Evolutionary conservation across 2,113 vertebrate genomes (phyloP).

Genomic region (Panthera tigris): DNA sequence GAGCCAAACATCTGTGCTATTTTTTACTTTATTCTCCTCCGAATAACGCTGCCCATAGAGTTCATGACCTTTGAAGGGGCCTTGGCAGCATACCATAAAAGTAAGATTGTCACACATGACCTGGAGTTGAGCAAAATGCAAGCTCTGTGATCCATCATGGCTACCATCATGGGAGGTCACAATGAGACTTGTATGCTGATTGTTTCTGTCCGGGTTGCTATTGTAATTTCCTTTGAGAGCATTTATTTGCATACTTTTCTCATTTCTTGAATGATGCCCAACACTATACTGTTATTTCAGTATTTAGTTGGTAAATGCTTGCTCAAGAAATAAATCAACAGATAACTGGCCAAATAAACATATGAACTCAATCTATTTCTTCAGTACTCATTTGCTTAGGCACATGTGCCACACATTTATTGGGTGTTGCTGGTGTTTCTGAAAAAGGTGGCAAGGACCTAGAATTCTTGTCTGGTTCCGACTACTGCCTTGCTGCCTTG

Average conservation of each 20-base stretch:
- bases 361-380: neutral
- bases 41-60: neutral
- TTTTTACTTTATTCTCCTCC: neutral
- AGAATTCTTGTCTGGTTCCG: neutral
- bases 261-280: neutral
- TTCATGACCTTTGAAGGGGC: neutral
- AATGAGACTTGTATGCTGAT: neutral
- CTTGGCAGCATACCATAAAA: neutral
- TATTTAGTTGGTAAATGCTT: neutral
- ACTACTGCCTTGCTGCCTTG: neutral
- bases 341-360: neutral
- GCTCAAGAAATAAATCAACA: neutral
- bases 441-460: neutral
- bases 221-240: neutral
- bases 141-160: neutral
- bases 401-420: neutral
- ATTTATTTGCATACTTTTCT: neutral
- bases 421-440: neutral
- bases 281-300: neutral
- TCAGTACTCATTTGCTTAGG: neutral
- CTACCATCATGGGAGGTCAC: neutral
- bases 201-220: neutral
- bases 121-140: neutral
- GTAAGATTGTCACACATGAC: neutral
- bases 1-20: neutral